These are phyloP conservation scores for Phymastichus coffea DNA, from an alignment of 1,140 invertebrate species.

Conservation along the genomic window DNA sequence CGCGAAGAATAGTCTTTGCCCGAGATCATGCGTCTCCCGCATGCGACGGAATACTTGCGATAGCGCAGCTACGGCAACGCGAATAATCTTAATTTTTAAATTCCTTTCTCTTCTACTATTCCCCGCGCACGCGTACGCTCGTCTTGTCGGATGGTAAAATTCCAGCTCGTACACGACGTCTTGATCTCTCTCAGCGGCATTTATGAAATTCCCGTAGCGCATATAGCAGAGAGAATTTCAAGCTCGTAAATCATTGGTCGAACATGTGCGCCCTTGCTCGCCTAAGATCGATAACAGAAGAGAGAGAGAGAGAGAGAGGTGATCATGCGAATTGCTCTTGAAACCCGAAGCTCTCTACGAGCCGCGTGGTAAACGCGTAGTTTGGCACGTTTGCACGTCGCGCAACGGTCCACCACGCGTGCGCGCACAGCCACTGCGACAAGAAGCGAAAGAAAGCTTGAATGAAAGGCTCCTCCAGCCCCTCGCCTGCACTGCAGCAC, in stretches of 20 bases:
- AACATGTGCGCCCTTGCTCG: no score
- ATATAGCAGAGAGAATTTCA: not conserved
- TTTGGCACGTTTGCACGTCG: not conserved
- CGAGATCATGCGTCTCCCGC: no score
- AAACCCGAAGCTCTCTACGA: not conserved
- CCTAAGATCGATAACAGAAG: slow-evolving; percentile 7
- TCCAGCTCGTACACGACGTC: slow-evolving; percentile 5
- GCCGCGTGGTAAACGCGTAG: not conserved
- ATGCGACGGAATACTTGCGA: not conserved
- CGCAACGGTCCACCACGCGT: no score
- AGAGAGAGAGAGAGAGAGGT: no score
- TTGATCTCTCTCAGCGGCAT: not conserved
- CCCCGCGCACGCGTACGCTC: not conserved
- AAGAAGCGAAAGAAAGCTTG: no score
- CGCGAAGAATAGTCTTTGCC: no score
- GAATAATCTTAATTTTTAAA: slow-evolving; percentile 16
- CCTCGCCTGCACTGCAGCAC: no score
- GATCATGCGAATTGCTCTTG: no score
- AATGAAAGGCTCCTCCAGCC: no score
- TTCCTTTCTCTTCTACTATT: not conserved
- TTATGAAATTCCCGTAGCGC: slow-evolving; percentile 9
- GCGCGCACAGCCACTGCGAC: no score
- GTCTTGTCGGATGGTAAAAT: not conserved
- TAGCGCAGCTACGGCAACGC: no score
- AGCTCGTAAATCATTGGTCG: slow-evolving; percentile 20